Percentiles rank a stretch among this genome's conserved stretches.
These are phyloP conservation scores for Sebastes trivittatus DNA, from an alignment of 2,797 vertebrate genomes.

Conservation along the genomic window DNA sequence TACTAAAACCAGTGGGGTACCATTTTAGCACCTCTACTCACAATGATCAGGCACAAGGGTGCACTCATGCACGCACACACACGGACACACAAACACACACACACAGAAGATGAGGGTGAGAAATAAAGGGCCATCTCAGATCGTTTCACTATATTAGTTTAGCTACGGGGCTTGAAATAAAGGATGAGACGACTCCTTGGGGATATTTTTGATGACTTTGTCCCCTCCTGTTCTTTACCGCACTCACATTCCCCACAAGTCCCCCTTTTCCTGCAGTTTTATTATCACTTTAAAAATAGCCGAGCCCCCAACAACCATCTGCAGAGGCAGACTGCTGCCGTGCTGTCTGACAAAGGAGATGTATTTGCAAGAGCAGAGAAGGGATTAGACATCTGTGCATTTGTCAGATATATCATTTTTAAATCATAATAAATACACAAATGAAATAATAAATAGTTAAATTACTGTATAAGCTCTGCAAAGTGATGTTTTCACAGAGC, in stretches of 20 bases:
- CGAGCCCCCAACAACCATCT: not conserved
- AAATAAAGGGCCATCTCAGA: conserved; percentile 44
- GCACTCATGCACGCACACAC: not conserved
- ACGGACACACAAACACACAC: conserved; percentile 6
- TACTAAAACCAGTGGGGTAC: conserved; percentile 1
- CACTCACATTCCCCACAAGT: conserved; percentile 24
- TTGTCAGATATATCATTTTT: not conserved
- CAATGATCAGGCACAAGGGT: conserved; percentile 30
- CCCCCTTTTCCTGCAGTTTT: conserved; percentile 23
- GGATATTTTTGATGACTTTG: conserved; percentile 66
- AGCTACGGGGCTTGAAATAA: conserved; percentile 59
- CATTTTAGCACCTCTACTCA: conserved; percentile 27
- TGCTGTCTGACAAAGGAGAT: not conserved
- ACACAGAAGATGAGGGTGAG: conserved; percentile 40
- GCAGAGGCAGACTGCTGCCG: conserved; percentile 1
- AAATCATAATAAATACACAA: not conserved
- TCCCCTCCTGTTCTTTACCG: conserved; percentile 51
- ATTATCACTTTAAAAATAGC: conserved; percentile 55
- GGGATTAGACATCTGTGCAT: not conserved
- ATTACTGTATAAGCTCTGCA: not conserved
- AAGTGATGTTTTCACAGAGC: not conserved
- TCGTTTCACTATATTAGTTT: conserved; percentile 62
- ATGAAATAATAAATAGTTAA: not conserved
- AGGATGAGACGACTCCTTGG: conserved; percentile 51
- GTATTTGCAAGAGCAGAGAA: conserved; percentile 2